These are phyloP conservation scores for Gopherus evgoodei DNA, from an alignment of 2,113 vertebrate genomes.

Conservation along the genomic window DNA sequence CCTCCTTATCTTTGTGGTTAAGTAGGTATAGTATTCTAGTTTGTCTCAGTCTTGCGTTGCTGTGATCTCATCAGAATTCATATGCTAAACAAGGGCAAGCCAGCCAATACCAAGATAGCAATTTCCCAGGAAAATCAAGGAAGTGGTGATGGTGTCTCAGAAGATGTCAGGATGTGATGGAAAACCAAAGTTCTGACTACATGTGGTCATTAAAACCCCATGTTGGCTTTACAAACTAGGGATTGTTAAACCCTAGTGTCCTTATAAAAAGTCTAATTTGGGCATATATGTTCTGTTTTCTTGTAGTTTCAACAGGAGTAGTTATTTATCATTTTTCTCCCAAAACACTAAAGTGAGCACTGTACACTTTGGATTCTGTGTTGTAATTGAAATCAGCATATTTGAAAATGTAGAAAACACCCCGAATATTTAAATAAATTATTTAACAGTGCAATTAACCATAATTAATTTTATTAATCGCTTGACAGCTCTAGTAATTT, in stretches of 20 bases:
- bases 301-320: neutral
- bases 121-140: neutral
- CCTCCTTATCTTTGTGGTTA: neutral
- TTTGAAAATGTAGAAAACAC: too few relatives aligned
- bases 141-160: accelerated
- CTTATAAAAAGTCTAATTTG: accelerated
- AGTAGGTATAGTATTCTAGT: neutral
- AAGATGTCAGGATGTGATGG: neutral
- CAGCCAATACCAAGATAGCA: neutral
- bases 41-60: neutral
- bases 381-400: too few relatives aligned
- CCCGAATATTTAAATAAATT: too few relatives aligned
- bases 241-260: neutral
- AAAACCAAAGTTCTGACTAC: neutral
- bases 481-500: neutral
- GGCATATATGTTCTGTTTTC: accelerated
- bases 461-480: too few relatives aligned
- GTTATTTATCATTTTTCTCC: neutral
- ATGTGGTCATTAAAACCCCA: accelerated
- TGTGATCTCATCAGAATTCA: neutral
- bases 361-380: too few relatives aligned
- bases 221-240: neutral
- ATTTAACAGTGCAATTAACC: too few relatives aligned
- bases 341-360: neutral
- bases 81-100: neutral